Evolutionary conservation across 2,888 invertebrate genomes (phyloP).

Genomic region (Hydrotaea diabolus): DNA sequence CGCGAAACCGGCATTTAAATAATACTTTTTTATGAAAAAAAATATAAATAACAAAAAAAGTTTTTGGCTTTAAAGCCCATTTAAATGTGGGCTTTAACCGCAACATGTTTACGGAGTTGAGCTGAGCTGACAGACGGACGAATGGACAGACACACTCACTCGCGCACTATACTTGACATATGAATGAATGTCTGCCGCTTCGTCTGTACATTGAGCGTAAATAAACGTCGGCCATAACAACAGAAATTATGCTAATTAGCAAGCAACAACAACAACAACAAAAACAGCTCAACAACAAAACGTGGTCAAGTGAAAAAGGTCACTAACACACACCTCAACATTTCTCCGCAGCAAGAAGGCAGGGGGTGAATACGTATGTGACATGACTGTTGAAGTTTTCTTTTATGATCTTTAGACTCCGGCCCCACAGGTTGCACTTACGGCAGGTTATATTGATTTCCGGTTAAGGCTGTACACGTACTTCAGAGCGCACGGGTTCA

Average conservation of each 20-base stretch:
- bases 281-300: conserved; percentile 7
- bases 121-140: neutral
- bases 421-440: neutral
- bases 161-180: too few species aligned
- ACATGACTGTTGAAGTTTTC: neutral
- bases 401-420: neutral
- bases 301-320: conserved; percentile 37
- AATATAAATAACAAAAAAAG: too few species aligned
- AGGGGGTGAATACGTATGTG: neutral
- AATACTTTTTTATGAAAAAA: neutral
- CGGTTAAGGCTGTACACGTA: conserved; percentile 19
- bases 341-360: neutral
- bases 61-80: neutral
- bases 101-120: neutral
- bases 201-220: neutral
- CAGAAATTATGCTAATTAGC: conserved; percentile 36
- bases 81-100: neutral
- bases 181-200: too few species aligned
- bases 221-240: neutral
- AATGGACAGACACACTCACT: too few species aligned
- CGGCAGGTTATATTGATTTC: neutral
- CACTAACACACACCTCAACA: conserved; percentile 49
- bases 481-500: neutral
- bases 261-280: neutral
- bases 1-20: conserved; percentile 27